Evolutionary conservation across 2,113 vertebrate genomes (phyloP).

Genomic region (Amblyornis subalaris): DNA sequence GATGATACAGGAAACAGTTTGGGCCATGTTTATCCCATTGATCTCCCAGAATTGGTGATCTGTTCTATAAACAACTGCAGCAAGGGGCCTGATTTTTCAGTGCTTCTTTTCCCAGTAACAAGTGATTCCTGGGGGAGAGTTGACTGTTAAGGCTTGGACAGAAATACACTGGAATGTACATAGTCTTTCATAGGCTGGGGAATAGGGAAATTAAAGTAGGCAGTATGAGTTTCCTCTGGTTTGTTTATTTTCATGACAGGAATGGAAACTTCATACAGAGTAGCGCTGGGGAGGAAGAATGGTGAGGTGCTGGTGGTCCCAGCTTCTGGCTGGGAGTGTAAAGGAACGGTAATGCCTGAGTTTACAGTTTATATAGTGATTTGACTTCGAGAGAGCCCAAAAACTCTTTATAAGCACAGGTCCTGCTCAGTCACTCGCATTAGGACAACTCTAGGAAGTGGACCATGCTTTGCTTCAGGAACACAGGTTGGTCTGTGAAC

Average conservation of each 20-base stretch:
- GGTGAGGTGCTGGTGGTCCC: neutral
- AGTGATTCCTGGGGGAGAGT: neutral
- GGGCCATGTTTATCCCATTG: neutral
- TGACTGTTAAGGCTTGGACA: constrained; percentile 13
- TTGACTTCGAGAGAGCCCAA: neutral
- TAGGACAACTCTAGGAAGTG: neutral
- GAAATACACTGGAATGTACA: neutral
- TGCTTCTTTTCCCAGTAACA: neutral
- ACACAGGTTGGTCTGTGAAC: neutral
- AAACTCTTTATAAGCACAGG: neutral
- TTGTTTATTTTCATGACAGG: constrained; percentile 16
- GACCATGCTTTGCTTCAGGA: neutral
- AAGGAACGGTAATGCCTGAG: neutral
- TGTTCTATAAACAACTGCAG: neutral
- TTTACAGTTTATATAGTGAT: neutral
- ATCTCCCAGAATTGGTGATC: neutral
- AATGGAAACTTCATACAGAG: neutral
- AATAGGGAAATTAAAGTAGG: neutral
- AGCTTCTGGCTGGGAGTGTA: neutral
- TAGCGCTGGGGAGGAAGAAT: neutral
- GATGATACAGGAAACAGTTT: neutral
- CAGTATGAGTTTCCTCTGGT: neutral
- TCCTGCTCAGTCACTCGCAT: accelerated
- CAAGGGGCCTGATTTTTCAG: neutral
- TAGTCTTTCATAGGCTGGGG: neutral